phyloP scores from a whole-genome alignment of 1,140 invertebrate genomes.

The Choristoneura fumiferana region DNA sequence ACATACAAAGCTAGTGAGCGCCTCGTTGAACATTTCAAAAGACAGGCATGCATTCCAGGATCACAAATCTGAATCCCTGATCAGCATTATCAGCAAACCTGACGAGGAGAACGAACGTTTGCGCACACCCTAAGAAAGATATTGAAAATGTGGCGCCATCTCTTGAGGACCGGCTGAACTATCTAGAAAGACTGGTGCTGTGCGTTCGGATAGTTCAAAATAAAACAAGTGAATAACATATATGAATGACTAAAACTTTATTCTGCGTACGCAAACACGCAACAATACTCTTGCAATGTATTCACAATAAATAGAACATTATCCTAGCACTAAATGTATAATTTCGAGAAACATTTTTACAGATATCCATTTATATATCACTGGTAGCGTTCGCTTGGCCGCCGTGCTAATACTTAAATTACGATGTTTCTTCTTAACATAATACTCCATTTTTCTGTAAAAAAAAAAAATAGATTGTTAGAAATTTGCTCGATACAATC shows the following conservation, averaged over 20 bases:
- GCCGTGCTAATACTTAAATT: slow-evolving; percentile 53
- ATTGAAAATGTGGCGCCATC: no score
- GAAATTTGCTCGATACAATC: not conserved
- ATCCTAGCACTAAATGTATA: slow-evolving; percentile 44
- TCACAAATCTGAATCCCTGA: no score
- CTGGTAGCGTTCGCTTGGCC: not conserved
- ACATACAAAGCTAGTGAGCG: no score
- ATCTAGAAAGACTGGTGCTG: no score
- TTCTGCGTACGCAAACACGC: slow-evolving; percentile 41
- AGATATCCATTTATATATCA: slow-evolving; percentile 36
- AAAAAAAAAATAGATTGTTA: slow-evolving; percentile 30
- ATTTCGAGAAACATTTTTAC: slow-evolving; percentile 39
- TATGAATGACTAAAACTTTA: slow-evolving; percentile 36
- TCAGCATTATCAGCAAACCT: no score
- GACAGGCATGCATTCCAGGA: no score
- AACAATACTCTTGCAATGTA: slow-evolving; percentile 36
- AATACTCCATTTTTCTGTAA: slow-evolving; percentile 65
- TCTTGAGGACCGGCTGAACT: no score
- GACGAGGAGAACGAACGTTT: no score
- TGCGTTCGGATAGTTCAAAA: not conserved
- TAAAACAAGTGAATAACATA: slow-evolving; percentile 4
- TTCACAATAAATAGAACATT: slow-evolving; percentile 45
- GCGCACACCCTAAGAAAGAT: no score
- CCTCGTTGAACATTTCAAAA: no score
- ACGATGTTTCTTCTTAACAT: slow-evolving; percentile 25